Evolutionary conservation across 92 coral and sea anemone genomes (phyloP).

Genomic region (Epizoanthus stellaris): DNA sequence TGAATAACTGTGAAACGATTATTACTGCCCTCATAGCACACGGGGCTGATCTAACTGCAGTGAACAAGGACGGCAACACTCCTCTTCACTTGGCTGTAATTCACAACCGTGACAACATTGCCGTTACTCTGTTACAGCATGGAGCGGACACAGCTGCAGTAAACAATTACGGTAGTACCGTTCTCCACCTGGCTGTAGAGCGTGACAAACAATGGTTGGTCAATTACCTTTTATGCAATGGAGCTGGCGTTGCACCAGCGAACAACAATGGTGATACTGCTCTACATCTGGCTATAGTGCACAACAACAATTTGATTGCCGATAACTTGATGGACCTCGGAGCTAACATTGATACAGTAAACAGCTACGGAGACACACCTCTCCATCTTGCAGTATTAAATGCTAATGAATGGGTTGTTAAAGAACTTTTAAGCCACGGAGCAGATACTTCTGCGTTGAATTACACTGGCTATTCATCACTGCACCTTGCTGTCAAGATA

Average conservation of each 20-base stretch:
- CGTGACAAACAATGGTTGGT: neutral
- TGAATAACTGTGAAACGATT: no score
- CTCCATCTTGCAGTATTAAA: neutral
- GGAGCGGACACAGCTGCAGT: neutral
- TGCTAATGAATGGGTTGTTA: no score
- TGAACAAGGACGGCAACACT: neutral
- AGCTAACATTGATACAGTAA: neutral
- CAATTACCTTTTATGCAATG: neutral
- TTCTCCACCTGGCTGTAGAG: neutral
- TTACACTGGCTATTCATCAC: no score
- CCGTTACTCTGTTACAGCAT: neutral
- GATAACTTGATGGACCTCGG: neutral
- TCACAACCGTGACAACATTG: neutral
- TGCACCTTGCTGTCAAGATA: neutral
- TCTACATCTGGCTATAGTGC: no score
- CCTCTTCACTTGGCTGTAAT: neutral
- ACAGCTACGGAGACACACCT: neutral
- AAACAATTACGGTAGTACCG: neutral
- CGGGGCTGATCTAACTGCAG: neutral
- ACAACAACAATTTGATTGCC: neutral
- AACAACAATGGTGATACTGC: no score
- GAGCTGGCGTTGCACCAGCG: neutral
- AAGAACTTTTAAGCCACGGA: neutral
- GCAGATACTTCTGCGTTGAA: neutral
- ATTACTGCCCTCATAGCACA: neutral